These are phyloP conservation scores for Sphaerophoria rueppellii DNA, from an alignment of 2,888 invertebrate species.

Conservation along the genomic window DNA sequence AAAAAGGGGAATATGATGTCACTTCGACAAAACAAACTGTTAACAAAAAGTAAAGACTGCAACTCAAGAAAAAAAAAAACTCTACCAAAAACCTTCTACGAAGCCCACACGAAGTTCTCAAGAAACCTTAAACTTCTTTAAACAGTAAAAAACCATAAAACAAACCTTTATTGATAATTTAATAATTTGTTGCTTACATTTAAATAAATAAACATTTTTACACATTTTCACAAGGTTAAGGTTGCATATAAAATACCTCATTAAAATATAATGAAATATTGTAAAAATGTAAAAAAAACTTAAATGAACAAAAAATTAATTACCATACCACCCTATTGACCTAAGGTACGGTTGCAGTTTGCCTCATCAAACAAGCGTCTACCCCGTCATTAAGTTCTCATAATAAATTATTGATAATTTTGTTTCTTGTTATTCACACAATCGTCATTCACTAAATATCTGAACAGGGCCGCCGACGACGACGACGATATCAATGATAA, in stretches of 20 bases:
- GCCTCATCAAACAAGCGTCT: no score
- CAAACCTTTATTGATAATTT: not conserved
- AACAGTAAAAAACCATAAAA: not conserved
- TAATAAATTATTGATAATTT: not conserved
- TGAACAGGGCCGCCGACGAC: conserved; percentile 22
- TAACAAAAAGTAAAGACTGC: no score
- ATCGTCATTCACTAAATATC: not conserved
- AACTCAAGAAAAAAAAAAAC: no score
- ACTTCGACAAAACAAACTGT: no score
- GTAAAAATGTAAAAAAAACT: not conserved
- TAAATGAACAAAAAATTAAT: not conserved
- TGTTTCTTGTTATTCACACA: conserved; percentile 15
- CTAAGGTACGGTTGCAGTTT: not conserved
- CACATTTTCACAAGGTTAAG: conserved; percentile 20
- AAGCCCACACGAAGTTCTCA: not conserved
- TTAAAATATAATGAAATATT: conserved; percentile 20
- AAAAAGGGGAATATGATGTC: no score
- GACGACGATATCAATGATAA: not conserved
- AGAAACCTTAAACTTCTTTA: not conserved
- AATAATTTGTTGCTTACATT: not conserved
- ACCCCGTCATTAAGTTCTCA: no score
- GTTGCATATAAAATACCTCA: conserved; percentile 13
- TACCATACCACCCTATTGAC: not conserved
- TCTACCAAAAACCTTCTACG: not conserved
- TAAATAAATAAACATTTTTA: not conserved